Evolutionary conservation across 1,140 invertebrate genomes (phyloP).

Genomic region (Littorina saxatilis): DNA sequence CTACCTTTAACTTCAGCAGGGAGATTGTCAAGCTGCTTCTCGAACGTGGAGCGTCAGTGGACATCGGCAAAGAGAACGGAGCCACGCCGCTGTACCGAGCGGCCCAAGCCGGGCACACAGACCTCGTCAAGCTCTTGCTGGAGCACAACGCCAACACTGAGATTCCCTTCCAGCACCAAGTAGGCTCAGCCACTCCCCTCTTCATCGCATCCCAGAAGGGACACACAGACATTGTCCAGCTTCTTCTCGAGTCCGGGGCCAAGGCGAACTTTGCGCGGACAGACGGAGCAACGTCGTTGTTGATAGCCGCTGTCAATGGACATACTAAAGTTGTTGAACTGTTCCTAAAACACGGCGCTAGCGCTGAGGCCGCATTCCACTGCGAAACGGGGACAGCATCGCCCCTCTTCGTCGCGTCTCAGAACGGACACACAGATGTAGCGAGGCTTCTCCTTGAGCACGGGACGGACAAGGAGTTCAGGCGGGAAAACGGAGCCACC

Average conservation of each 20-base stretch:
- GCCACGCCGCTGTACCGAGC: not conserved
- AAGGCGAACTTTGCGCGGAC: not conserved
- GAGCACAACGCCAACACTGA: not conserved
- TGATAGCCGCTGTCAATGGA: not conserved
- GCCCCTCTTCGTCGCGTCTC: not conserved
- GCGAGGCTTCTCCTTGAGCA: not conserved
- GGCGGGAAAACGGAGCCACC: not conserved
- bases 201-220: not conserved
- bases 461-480: not conserved
- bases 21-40: not conserved
- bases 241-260: not conserved
- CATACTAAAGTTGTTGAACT: not conserved
- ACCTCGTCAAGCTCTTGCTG: not conserved
- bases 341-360: not conserved
- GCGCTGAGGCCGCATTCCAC: not conserved
- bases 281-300: not conserved
- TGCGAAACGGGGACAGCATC: not conserved
- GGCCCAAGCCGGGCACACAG: not conserved
- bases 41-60: not conserved
- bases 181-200: not conserved
- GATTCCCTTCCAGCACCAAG: not conserved
- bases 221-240: not conserved
- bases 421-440: not conserved
- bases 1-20: not conserved
- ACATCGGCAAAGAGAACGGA: not conserved